A percentile compares a stretch with the other conserved stretches of the same genome.
Evolutionary conservation across 2,797 vertebrate genomes (phyloP).

Genomic region (Heteromormyrus szaboi): DNA sequence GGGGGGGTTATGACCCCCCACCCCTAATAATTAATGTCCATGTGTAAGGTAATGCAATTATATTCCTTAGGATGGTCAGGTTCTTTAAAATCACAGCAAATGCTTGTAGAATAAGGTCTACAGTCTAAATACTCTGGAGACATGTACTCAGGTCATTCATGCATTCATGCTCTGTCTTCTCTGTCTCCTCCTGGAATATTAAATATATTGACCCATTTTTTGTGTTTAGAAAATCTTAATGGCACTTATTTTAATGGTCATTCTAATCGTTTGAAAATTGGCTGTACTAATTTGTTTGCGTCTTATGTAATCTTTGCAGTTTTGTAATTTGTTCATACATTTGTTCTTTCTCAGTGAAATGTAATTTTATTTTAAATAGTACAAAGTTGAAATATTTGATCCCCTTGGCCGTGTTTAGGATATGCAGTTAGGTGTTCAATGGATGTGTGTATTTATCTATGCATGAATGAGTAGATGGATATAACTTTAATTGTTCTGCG

Average conservation of each 20-base stretch:
- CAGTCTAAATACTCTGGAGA: neutral
- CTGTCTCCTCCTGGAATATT: neutral
- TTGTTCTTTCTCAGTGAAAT: neutral
- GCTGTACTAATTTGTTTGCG: neutral
- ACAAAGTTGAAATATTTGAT: neutral
- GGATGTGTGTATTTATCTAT: neutral
- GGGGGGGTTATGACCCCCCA: neutral
- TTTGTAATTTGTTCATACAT: neutral
- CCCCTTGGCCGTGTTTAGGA: neutral
- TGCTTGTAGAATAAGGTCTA: neutral
- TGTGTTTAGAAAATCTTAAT: neutral
- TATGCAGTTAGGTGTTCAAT: neutral
- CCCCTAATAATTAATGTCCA: neutral
- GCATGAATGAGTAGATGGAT: neutral
- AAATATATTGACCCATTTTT: neutral
- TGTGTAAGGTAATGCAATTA: neutral
- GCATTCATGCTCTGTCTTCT: neutral
- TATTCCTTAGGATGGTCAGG: neutral
- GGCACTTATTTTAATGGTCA: neutral
- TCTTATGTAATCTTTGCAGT: neutral
- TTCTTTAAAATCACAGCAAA: neutral
- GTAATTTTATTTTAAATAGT: neutral
- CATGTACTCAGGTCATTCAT: neutral
- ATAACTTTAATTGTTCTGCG: neutral
- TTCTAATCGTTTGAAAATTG: neutral